phyloP scores from a whole-genome alignment of 2,113 vertebrate species.

The Vidua chalybeata region DNA sequence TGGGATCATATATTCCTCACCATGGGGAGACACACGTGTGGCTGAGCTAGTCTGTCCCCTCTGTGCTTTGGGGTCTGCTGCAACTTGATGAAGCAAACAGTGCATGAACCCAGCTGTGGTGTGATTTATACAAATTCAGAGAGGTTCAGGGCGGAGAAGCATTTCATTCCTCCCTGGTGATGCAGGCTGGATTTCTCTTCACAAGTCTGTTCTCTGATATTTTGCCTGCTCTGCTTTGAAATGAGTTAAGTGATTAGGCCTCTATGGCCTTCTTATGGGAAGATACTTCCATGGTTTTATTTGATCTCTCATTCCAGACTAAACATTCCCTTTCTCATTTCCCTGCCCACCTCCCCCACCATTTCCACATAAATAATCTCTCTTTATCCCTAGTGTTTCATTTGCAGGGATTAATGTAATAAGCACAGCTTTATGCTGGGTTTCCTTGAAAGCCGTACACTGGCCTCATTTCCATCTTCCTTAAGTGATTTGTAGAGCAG shows the following conservation, averaged over 20 bases:
- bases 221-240: slow-evolving; percentile 40
- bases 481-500: not conserved
- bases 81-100: not conserved
- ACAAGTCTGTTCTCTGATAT: slow-evolving; percentile 32
- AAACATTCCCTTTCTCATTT: slow-evolving; percentile 40
- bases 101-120: not conserved
- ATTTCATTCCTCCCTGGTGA: not conserved
- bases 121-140: slow-evolving; percentile 23
- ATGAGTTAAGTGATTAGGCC: slow-evolving; percentile 33
- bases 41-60: not conserved
- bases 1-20: not conserved
- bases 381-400: slow-evolving; percentile 27
- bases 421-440: not conserved
- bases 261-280: not conserved
- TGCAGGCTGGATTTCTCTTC: not conserved
- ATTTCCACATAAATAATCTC: slow-evolving; percentile 30
- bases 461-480: slow-evolving; percentile 6
- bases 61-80: not conserved
- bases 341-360: slow-evolving; percentile 17
- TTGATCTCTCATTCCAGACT: slow-evolving; percentile 34
- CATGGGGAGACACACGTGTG: not conserved
- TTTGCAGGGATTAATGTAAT: slow-evolving; percentile 32
- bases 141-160: not conserved
- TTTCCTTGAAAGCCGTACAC: slow-evolving; percentile 41
- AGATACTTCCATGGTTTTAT: not conserved